These are phyloP conservation scores for Thumatha senex DNA, from an alignment of 2,888 invertebrate species.

Conservation along the genomic window DNA sequence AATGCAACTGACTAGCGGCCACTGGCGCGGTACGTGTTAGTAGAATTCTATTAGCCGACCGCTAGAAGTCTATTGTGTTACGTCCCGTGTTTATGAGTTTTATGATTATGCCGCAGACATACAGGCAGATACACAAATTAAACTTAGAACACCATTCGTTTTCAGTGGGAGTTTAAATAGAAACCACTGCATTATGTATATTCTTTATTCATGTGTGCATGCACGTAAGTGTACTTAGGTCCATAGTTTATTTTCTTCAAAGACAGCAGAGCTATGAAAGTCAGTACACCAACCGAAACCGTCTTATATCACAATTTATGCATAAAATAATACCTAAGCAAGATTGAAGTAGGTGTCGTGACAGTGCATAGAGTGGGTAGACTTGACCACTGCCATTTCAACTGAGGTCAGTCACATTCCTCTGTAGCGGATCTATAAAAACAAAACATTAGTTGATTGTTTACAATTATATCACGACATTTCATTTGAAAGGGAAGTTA, in stretches of 20 bases:
- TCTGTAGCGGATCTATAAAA: constrained; percentile 33
- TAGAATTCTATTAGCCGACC: too few relatives aligned
- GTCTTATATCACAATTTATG: constrained; percentile 20
- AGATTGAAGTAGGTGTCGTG: constrained; percentile 31
- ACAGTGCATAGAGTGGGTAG: constrained; percentile 48
- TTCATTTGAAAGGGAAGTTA: constrained; percentile 2
- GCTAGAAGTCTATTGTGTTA: too few relatives aligned
- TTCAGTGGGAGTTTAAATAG: too few relatives aligned
- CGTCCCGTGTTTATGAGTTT: too few relatives aligned
- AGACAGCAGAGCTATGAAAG: neutral
- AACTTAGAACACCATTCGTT: too few relatives aligned
- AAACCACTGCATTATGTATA: too few relatives aligned
- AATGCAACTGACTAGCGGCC: too few relatives aligned
- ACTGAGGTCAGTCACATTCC: constrained; percentile 54
- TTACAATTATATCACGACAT: constrained; percentile 10
- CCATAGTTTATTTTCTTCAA: neutral
- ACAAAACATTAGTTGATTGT: constrained; percentile 15
- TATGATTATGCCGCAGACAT: too few relatives aligned
- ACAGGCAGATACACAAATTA: too few relatives aligned
- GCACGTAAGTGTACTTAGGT: too few relatives aligned
- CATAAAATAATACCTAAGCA: constrained; percentile 25
- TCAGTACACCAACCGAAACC: constrained; percentile 2
- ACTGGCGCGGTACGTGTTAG: too few relatives aligned
- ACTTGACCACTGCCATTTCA: constrained; percentile 45
- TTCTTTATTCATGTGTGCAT: too few relatives aligned